These are phyloP conservation scores for Geophilus truncorum DNA, from an alignment of 2,888 invertebrate genomes.

Conservation along the genomic window DNA sequence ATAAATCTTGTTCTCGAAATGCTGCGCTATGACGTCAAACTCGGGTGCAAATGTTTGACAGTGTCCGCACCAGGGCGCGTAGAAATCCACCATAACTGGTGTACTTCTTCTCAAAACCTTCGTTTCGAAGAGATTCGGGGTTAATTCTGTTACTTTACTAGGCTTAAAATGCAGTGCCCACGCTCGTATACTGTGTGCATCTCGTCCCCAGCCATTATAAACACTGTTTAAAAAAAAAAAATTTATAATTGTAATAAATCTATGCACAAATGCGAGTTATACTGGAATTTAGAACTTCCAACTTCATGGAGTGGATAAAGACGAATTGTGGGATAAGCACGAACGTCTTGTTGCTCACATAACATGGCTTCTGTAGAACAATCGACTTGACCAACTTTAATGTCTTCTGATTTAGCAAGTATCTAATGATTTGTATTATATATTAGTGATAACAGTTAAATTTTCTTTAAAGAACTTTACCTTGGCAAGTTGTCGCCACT, in stretches of 20 bases:
- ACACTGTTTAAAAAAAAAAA: constrained; percentile 48
- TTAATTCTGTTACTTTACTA: constrained; percentile 54
- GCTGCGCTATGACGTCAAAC: constrained; percentile 59
- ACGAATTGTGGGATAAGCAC: constrained; percentile 63
- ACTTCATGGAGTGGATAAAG: constrained; percentile 55
- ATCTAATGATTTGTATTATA: constrained; percentile 44
- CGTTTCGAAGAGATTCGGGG: constrained; percentile 50
- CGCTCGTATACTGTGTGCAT: constrained; percentile 57
- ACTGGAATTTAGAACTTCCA: constrained; percentile 9
- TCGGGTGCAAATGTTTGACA: constrained; percentile 64
- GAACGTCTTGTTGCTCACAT: constrained; percentile 58
- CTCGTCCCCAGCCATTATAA: constrained; percentile 59
- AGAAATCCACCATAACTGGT: constrained; percentile 53
- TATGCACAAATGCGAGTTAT: too few relatives aligned
- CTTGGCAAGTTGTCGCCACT: constrained; percentile 62
- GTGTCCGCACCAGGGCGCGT: constrained; percentile 54
- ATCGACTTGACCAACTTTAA: constrained; percentile 62
- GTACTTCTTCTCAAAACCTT: constrained; percentile 53
- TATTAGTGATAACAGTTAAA: too few relatives aligned
- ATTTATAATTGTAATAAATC: too few relatives aligned
- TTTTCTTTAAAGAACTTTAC: too few relatives aligned
- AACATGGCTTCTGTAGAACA: constrained; percentile 58
- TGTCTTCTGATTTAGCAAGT: constrained; percentile 51
- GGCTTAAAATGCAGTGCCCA: constrained; percentile 63
- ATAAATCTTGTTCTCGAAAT: constrained; percentile 55